A percentile compares a stretch with the other conserved stretches of the same genome.
These are phyloP conservation scores for Rhabditoides inermis DNA, from an alignment of 2,888 invertebrate species.

Conservation along the genomic window DNA sequence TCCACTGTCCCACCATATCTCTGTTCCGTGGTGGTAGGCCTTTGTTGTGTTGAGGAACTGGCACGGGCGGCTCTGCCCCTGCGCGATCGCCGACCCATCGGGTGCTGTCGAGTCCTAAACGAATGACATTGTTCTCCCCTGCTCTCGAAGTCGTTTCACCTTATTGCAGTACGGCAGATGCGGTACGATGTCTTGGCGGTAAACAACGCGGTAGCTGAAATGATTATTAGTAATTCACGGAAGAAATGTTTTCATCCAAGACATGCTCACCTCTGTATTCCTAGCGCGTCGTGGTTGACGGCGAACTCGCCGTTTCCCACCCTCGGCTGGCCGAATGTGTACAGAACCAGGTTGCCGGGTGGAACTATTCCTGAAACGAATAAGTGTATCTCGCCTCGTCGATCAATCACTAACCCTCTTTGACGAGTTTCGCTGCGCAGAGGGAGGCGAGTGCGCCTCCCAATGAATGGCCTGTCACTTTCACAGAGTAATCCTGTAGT, in stretches of 20 bases:
- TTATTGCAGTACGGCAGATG: slow-evolving; percentile 45
- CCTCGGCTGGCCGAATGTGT: slow-evolving; percentile 47
- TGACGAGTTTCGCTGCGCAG: too few species aligned
- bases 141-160: slow-evolving; percentile 8
- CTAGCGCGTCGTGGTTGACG: slow-evolving; percentile 25
- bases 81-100: too few species aligned
- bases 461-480: too few species aligned
- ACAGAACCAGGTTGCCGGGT: too few species aligned
- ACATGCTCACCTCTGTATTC: slow-evolving; percentile 30
- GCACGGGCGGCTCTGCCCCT: slow-evolving; percentile 32
- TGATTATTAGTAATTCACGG: background rate
- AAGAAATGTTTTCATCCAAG: background rate
- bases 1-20: slow-evolving; percentile 27
- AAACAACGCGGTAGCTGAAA: slow-evolving; percentile 42
- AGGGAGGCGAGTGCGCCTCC: too few species aligned
- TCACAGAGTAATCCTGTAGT: too few species aligned
- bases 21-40: slow-evolving; percentile 39
- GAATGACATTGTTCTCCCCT: too few species aligned
- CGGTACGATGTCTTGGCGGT: slow-evolving; percentile 42
- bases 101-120: too few species aligned
- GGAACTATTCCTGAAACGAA: too few species aligned
- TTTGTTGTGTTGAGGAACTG: slow-evolving; percentile 15
- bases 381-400: too few species aligned
- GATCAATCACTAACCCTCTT: too few species aligned
- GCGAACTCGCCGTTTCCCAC: slow-evolving; percentile 40